Conservation (phyloP, 2,113 vertebrate genomes). For the Barbus barbus region DNA sequence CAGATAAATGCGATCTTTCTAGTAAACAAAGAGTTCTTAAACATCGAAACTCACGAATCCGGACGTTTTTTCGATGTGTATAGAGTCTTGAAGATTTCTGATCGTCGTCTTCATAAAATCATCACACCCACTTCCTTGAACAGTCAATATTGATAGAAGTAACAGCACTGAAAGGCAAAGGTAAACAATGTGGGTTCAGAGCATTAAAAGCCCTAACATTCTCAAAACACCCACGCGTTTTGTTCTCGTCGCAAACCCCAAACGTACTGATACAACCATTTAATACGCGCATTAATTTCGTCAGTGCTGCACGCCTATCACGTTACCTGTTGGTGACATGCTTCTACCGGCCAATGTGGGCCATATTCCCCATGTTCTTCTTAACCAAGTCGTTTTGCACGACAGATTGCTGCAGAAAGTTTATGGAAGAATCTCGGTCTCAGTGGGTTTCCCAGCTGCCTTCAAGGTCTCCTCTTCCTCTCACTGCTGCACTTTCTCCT, state of each 20-base stretch:
- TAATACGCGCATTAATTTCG: background rate
- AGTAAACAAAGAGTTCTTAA: background rate
- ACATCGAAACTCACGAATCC: constrained; percentile 72
- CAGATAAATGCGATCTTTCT: constrained; percentile 18
- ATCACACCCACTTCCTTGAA: constrained; percentile 71
- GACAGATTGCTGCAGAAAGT: background rate
- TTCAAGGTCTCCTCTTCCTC: constrained; percentile 26
- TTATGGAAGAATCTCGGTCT: background rate
- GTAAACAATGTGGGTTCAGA: constrained; percentile 23
- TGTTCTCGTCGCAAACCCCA: background rate
- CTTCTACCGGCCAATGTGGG: constrained; percentile 71
- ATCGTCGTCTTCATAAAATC: constrained; percentile 60
- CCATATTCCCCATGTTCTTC: constrained; percentile 42
- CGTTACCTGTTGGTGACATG: constrained; percentile 78
- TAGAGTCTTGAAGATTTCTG: constrained; percentile 64
- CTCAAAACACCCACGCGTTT: background rate
- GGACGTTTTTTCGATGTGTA: constrained; percentile 61
- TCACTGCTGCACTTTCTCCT: constrained; percentile 10
- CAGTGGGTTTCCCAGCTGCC: constrained; percentile 53
- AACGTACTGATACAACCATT: background rate
- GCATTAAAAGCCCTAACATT: background rate
- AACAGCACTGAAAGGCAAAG: constrained; percentile 66
- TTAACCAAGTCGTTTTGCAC: constrained; percentile 7
- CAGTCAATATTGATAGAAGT: constrained; percentile 72
- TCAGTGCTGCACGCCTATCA: background rate